Conservation (phyloP, 2,797 vertebrate species). For the Nyctibius grandis region DNA sequence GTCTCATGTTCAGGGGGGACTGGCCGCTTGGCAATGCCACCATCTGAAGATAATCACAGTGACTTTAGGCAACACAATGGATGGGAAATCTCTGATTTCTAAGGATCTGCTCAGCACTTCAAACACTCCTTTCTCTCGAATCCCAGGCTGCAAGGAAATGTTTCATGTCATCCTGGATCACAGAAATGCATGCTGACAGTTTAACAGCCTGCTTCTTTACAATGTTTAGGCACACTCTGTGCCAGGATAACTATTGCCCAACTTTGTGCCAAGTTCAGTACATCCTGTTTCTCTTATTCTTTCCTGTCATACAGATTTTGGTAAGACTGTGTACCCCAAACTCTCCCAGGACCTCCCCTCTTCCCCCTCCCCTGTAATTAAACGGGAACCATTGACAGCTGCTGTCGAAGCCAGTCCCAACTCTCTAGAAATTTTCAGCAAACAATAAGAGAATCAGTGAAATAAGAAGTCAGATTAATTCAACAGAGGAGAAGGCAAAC, state of each 20-base stretch:
- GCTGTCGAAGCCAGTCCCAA: background rate
- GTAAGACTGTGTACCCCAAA: background rate
- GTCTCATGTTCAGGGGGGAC: background rate
- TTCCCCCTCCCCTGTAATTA: conserved; percentile 26
- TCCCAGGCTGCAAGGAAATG: background rate
- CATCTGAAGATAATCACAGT: background rate
- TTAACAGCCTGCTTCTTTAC: conserved; percentile 22
- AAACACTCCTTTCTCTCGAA: background rate
- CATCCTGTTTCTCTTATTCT: background rate
- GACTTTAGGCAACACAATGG: background rate
- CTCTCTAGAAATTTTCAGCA: background rate
- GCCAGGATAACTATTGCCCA: conserved; percentile 4
- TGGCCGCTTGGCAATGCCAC: background rate
- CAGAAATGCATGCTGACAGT: background rate
- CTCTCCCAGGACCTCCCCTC: conserved; percentile 20
- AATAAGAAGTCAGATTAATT: background rate
- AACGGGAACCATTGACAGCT: conserved; percentile 14
- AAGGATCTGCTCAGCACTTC: background rate
- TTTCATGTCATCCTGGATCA: background rate
- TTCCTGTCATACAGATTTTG: conserved; percentile 11
- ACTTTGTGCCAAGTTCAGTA: background rate
- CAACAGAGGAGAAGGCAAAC: background rate
- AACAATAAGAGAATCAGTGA: background rate
- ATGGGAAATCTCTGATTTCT: background rate
- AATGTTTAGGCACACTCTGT: background rate